Base-by-base conservation (phyloP, 2,113 vertebrate genomes). In the Echinops telfairi region DNA sequence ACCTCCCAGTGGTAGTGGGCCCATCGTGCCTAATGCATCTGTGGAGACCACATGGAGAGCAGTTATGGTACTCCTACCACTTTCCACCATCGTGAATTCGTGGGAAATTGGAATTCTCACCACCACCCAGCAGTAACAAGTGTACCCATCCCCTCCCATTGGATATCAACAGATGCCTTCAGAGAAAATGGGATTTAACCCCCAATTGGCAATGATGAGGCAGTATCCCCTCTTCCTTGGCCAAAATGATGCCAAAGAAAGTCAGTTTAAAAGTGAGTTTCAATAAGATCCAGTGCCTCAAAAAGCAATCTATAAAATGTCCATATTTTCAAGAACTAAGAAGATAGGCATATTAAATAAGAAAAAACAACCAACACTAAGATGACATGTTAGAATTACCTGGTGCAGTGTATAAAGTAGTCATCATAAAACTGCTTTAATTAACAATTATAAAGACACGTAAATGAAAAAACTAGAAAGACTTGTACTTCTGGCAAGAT, bases 361-460 rank as follows among this genome's bases (percentile, higher is more conserved):
- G 60, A 88, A 77, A 85, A 81, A 47, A 71, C 9, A 43, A 77
- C 62, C 22, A 73, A 90, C 83, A 62, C 27, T 86, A 19, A 96
- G 68, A 66, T 31, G 68, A 77, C 53, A 96, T 53, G 22, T 53
- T 90, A 27, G 38, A 57, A 79, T 47, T 71, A 25, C 29, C 68
- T 78, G 40, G 27, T 40, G 29, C 70, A 33, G 58, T 76, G 70
- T 38, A 86, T 82, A 78, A 90, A 91, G 57, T n/a, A 53, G 25
- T 19, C 19, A 31, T 70, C 31, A 8, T 66, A 40, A 76, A 85
- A 64, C 86, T 33, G 36, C 29, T 31, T 79, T 36, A 88, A 68
- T 91, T 60, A 73, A 68, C n/a, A 90, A 66, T 76, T 83, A 62
- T 40, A 82, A 66, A 88, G 8, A n/a, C 90, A 22, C 47, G 40